phyloP scores from a whole-genome alignment of 35 echinoderm and acorn worm species.

The Acanthaster planci region DNA sequence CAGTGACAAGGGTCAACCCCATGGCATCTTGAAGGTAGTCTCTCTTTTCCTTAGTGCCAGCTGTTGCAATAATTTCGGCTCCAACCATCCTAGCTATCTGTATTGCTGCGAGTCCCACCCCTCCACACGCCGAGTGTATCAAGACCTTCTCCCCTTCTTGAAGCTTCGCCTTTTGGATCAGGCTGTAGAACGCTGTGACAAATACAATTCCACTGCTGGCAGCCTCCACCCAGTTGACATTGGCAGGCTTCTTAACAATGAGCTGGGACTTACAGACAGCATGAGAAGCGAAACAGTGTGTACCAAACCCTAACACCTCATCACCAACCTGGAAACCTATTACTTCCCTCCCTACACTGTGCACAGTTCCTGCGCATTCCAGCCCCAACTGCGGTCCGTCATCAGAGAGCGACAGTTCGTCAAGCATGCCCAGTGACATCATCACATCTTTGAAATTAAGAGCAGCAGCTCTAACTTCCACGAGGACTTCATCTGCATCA shows the following conservation, averaged over 20 bases:
- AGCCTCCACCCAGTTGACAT: constrained; percentile 45
- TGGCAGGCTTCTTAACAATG: constrained; percentile 52
- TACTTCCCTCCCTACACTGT: constrained; percentile 68
- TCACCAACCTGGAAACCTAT: constrained; percentile 47
- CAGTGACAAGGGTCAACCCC: constrained; percentile 31
- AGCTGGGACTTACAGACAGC: constrained; percentile 32
- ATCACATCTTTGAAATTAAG: constrained; percentile 59
- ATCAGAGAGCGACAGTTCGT: neutral
- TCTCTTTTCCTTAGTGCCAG: constrained; percentile 25
- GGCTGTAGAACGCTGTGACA: constrained; percentile 59
- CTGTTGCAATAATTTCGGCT: constrained; percentile 64
- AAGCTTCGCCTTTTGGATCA: constrained; percentile 72
- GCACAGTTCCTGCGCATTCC: constrained; percentile 68
- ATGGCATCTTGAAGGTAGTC: neutral
- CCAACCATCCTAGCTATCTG: constrained; percentile 60
- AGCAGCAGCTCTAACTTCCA: constrained; percentile 59
- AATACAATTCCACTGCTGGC: constrained; percentile 61
- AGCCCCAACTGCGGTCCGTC: constrained; percentile 19
- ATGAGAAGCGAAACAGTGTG: constrained; percentile 66
- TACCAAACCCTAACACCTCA: constrained; percentile 66
- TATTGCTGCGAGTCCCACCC: constrained; percentile 56
- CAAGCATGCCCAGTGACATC: constrained; percentile 7
- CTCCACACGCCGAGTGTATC: constrained; percentile 51
- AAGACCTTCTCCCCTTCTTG: constrained; percentile 63
- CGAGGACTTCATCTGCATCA: constrained; percentile 40